A percentile compares a stretch with the other conserved stretches of the same genome.
These are phyloP conservation scores for Tadarida brasiliensis DNA, from an alignment of 2,797 vertebrate species.

Conservation along the genomic window DNA sequence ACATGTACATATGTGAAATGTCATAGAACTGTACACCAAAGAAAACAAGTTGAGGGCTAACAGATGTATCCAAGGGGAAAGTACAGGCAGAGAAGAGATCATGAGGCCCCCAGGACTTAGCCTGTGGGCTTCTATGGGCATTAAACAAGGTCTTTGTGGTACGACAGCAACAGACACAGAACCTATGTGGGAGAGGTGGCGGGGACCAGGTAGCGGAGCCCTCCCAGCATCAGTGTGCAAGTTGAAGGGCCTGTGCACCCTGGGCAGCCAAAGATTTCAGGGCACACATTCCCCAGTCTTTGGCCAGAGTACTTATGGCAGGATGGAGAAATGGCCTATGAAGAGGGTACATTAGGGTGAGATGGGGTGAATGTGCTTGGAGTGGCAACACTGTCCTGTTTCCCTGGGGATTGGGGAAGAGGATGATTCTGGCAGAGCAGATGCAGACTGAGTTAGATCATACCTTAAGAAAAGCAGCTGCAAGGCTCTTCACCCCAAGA, in stretches of 20 bases:
- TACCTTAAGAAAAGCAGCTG: neutral
- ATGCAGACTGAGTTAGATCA: neutral
- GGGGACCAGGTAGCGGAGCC: accelerated
- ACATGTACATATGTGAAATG: accelerated
- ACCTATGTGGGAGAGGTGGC: accelerated
- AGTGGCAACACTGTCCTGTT: no score
- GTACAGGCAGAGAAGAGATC: no score
- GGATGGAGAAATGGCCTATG: neutral
- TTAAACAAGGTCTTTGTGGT: neutral
- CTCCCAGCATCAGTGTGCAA: neutral
- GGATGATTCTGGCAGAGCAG: neutral
- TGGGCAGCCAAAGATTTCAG: neutral
- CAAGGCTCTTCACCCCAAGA: neutral
- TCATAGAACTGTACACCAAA: neutral
- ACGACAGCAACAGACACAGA: neutral
- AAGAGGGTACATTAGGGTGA: neutral
- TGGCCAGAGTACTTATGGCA: neutral
- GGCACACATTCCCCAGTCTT: neutral
- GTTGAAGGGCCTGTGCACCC: neutral
- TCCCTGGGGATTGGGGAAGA: neutral
- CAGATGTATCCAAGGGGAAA: neutral
- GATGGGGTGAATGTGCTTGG: no score
- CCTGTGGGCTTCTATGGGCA: neutral
- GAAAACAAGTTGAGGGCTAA: neutral
- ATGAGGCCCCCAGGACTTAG: neutral